Evolutionary conservation across 1,140 invertebrate genomes (phyloP), one percentile per base, ranked within the genome.

Genomic region (Drosophila funebris): DNA sequence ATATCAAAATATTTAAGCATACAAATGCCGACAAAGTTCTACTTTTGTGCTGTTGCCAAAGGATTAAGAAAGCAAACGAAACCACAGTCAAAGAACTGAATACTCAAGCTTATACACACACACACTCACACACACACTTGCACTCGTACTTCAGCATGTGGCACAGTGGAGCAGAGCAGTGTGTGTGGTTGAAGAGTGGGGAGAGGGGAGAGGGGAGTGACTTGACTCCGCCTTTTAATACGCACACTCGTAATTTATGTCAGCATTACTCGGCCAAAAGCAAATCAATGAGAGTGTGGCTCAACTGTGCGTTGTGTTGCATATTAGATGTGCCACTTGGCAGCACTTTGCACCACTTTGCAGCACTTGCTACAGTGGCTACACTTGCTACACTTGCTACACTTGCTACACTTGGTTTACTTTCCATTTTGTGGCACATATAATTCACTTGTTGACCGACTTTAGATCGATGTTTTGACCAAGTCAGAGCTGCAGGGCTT

Each of bases 391-490:
- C 16, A 27, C 24, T n/a, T 29, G 44, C n/a, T 13, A 11, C 24
- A 27, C 46, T 18, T 36, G 11, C 61, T 18, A 14, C 63, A 58
- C 44, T 41, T 68, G 33, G 27, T 29, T 46, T 20, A 60, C 33
- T 58, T 58, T 16, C 14, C 29, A 56, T 56, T 48, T 57, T 11
- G 4, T 50, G 63, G 63, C 53, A 37, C 29, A 58, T 53, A 48
- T 58, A 16, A 58, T 31, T 50, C 29, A 41, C 62, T 41, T 52
- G 43, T 68, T 60, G 64, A 43, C 64, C 64, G 54, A 50, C 31
- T 60, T 68, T 50, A 20, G 44, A 50, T 68, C 64, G 18, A 66
- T 66, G 52, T 22, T 66, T 46, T 44, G 52, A 46, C 18, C 62
- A 41, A 36, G 58, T 14, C 20, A 50, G n/a, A n/a, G n/a, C n/a